These are phyloP conservation scores for Barnardius zonarius DNA, from an alignment of 2,113 vertebrate species.

Conservation along the genomic window DNA sequence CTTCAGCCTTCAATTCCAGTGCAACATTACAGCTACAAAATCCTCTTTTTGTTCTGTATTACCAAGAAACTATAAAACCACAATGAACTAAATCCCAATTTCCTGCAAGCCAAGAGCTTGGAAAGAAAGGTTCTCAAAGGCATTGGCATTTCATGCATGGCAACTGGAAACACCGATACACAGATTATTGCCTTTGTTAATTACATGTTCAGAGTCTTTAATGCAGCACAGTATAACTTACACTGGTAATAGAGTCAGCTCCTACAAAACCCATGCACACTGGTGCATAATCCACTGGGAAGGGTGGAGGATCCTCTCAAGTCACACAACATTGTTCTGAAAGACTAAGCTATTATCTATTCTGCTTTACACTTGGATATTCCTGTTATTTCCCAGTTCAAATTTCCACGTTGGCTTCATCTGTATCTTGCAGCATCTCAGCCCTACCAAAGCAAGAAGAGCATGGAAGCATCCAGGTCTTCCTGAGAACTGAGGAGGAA, in stretches of 20 bases:
- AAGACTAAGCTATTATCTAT: background rate
- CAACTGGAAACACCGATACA: background rate
- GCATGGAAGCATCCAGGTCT: accelerated
- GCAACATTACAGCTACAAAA: background rate
- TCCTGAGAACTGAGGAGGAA: background rate
- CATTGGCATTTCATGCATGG: background rate
- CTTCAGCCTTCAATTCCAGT: background rate
- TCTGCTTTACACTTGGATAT: background rate
- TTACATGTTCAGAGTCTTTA: background rate
- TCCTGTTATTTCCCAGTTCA: background rate
- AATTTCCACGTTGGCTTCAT: no score
- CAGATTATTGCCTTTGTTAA: background rate
- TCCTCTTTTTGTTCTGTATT: background rate
- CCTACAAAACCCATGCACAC: background rate
- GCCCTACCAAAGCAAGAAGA: background rate
- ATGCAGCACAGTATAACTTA: background rate
- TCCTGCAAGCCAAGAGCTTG: background rate
- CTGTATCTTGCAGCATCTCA: background rate
- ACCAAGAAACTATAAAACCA: background rate
- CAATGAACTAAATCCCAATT: background rate
- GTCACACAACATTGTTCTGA: background rate
- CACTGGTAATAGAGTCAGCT: background rate
- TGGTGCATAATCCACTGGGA: background rate
- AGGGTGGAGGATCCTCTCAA: background rate
- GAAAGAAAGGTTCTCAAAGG: background rate